phyloP scores from a whole-genome alignment of 2,888 invertebrate species.

The Nephrotoma appendiculata region DNA sequence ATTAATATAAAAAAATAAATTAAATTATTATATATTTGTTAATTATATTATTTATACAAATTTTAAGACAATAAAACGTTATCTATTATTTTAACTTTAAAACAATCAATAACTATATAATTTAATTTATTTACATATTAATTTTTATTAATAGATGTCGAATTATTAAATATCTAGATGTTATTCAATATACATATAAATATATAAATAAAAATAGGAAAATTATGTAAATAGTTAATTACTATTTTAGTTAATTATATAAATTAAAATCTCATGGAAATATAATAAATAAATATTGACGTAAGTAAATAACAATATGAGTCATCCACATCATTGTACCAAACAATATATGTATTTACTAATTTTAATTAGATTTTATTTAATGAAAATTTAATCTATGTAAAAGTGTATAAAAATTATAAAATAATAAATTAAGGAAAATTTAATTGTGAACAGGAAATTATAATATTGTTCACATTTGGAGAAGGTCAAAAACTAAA shows the following conservation, averaged over 20 bases:
- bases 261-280: background rate
- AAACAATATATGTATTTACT: no score
- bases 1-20: background rate
- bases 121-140: background rate
- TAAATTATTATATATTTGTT: background rate
- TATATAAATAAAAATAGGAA: no score
- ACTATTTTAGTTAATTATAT: background rate
- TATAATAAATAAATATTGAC: background rate
- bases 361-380: background rate
- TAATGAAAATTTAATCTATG: background rate
- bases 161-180: background rate
- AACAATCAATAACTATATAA: background rate
- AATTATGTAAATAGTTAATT: background rate
- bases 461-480: background rate
- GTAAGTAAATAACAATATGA: no score
- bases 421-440: background rate
- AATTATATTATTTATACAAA: background rate
- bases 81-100: background rate
- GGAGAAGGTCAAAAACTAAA: no score
- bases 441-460: background rate
- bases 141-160: background rate
- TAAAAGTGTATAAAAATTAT: background rate
- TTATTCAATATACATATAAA: no score
- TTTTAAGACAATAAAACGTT: background rate
- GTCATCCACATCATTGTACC: no score